Conservation (phyloP, 2,888 invertebrate genomes). For the Temnothorax ravouxi region DNA sequence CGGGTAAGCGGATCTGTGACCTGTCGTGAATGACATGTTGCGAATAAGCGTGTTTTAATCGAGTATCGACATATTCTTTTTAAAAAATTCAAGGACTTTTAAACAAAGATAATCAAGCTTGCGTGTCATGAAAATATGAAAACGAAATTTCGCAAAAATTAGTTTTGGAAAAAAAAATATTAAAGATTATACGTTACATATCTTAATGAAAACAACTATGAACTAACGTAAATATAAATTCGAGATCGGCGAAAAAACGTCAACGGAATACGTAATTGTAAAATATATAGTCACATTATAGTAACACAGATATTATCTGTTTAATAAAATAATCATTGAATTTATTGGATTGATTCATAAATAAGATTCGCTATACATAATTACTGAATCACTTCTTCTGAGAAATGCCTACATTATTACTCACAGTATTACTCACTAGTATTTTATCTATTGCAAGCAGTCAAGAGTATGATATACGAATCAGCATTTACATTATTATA, state of each 20-base stretch:
- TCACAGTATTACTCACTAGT: background rate
- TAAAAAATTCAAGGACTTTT: background rate
- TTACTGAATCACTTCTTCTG: too few species aligned
- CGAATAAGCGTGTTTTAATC: background rate
- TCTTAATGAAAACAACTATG: background rate
- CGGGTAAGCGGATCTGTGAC: slow-evolving; percentile 23
- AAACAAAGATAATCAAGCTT: background rate
- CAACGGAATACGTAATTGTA: background rate
- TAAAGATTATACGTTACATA: background rate
- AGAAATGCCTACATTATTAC: background rate
- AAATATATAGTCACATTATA: background rate
- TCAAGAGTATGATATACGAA: background rate
- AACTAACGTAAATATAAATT: too few species aligned
- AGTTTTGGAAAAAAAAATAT: background rate
- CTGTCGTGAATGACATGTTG: background rate
- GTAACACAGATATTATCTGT: background rate
- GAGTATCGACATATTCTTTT: background rate
- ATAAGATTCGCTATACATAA: too few species aligned
- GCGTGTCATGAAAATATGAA: background rate
- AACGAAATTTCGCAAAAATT: background rate
- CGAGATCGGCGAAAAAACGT: too few species aligned
- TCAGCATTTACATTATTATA: background rate
- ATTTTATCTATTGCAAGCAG: background rate
- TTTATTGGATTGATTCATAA: background rate
- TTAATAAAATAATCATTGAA: background rate